Conservation (phyloP, 2,888 invertebrate species). For the Ochropleura leucogaster region DNA sequence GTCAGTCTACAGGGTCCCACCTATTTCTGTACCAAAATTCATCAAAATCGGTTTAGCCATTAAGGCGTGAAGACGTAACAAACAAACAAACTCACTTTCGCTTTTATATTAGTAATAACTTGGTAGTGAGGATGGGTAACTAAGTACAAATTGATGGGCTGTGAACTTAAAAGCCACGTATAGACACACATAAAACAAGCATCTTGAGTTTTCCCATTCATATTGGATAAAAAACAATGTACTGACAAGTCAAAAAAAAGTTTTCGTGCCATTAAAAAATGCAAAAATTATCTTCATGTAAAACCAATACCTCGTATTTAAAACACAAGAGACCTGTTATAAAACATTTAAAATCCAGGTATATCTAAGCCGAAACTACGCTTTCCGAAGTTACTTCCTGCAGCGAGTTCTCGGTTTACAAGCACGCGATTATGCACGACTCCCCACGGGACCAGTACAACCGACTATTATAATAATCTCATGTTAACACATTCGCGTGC, state of each 20-base stretch:
- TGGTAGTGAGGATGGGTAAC: no score
- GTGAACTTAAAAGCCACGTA: not conserved
- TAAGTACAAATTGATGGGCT: no score
- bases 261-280: not conserved
- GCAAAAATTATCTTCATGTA: not conserved
- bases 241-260: no score
- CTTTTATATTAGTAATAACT: no score
- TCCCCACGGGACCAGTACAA: conserved; percentile 16
- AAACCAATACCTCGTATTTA: not conserved
- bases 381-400: conserved; percentile 3
- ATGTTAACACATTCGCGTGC: no score
- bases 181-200: no score
- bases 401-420: conserved; percentile 7
- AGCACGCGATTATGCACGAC: conserved; percentile 42
- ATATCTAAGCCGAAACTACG: not conserved
- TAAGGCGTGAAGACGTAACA: no score
- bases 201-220: not conserved
- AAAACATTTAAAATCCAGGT: not conserved
- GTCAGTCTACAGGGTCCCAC: no score
- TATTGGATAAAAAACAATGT: not conserved
- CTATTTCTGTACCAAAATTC: no score
- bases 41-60: no score
- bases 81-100: no score
- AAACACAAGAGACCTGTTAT: not conserved
- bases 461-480: conserved; percentile 26